Base-by-base conservation (phyloP, 2,797 vertebrate genomes). In the Danio choprae region DNA sequence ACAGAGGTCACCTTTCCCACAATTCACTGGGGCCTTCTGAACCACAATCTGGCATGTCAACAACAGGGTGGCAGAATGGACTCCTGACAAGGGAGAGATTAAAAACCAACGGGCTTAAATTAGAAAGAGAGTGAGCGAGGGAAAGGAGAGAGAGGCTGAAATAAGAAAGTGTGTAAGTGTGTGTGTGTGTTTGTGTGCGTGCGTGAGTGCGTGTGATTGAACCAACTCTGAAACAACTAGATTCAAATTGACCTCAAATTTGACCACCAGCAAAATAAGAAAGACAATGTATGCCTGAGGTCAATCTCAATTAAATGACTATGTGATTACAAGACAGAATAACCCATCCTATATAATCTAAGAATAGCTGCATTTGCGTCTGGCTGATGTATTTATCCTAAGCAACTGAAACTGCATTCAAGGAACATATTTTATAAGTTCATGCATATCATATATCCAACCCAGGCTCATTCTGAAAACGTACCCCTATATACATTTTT, bases 41-140 rank as follows among this genome's bases (percentile, higher is more conserved):
- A 74, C 81, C 77, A 84, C 79, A 81, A 63, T 85, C 85, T 83
- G 81, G 80, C 76, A 73, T 79, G 87, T 84, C 77, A 80, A 64
- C 84, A 87, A 88, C 84, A 87, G 81, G 63, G 74, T 4, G 58
- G 74, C 18, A 86, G 72, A 81, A 79, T 44, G 53, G 65, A 67
- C 82, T 60, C 58, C 84, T 76, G 62, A 82, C 79, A 83, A 74
- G 76, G 18, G 70, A 64, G 62, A 81, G 83, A 83, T 84, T 76
- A 68, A 73, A 70, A 68, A 81, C 48, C 10, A 80, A 81, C 84
- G 55, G 50, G 79, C 79, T 85, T 75, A 75, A 87, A 90, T 87
- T 81, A 87, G 78, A 85, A 79, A 83, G n/a, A 4, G 50, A 43
- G 38, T 40, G 41, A 15, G 48, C 77, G 41, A 59, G 22, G 58